phyloP scores from a whole-genome alignment of 2,888 invertebrate genomes.

The Brenthis hecate region DNA sequence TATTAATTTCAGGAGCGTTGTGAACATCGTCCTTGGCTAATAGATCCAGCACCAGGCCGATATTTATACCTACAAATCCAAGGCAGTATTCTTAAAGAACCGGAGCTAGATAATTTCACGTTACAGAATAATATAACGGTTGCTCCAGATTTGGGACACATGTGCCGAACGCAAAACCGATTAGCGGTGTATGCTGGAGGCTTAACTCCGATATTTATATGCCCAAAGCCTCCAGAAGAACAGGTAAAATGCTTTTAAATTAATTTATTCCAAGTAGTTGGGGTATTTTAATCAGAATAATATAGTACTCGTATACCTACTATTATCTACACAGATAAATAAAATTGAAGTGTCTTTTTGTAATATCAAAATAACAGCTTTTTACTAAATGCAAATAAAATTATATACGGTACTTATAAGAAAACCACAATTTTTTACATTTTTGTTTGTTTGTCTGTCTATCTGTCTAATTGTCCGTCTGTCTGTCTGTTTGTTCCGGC shows the following conservation, averaged over 20 bases:
- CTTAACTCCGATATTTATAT: constrained; percentile 82
- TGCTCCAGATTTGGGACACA: constrained; percentile 78
- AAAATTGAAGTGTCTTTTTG: too few relatives aligned
- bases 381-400: too few relatives aligned
- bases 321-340: too few relatives aligned
- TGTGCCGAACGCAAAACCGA: constrained; percentile 89
- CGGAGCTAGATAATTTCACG: constrained; percentile 74
- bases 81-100: constrained; percentile 83
- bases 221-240: constrained; percentile 76
- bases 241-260: constrained; percentile 45
- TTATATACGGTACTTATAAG: too few relatives aligned
- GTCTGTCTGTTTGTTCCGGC: too few relatives aligned
- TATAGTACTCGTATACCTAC: too few relatives aligned
- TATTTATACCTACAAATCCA: constrained; percentile 90
- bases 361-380: too few relatives aligned
- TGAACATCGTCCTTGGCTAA: constrained; percentile 90
- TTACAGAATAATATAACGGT: constrained; percentile 82
- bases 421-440: too few relatives aligned
- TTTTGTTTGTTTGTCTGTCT: too few relatives aligned
- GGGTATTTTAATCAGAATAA: too few relatives aligned
- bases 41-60: constrained; percentile 88
- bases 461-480: too few relatives aligned
- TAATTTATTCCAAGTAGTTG: not conserved
- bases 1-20: constrained; percentile 86
- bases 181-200: constrained; percentile 90